Conservation (phyloP, 2,113 vertebrate genomes). For the Tricholaema leucomelas region DNA sequence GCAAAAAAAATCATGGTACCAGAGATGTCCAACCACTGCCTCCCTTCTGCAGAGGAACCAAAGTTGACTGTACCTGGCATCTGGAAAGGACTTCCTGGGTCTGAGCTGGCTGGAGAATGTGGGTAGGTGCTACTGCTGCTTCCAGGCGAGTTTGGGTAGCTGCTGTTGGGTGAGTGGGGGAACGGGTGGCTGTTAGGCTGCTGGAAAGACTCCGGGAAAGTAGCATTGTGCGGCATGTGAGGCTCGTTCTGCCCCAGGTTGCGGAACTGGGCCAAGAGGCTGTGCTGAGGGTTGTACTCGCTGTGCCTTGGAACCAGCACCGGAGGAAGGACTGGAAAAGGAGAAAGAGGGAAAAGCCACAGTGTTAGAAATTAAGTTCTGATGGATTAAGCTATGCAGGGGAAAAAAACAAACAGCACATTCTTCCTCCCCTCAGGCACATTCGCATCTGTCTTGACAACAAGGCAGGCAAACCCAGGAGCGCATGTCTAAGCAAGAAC, state of each 20-base stretch:
- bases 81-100: conserved; percentile 96
- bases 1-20: background rate
- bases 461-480: background rate
- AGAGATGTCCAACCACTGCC: background rate
- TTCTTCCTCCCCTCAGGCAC: background rate
- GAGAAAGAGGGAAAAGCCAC: background rate
- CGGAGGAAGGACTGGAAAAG: conserved; percentile 88
- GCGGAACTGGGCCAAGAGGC: conserved; percentile 94
- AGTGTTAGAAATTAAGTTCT: background rate
- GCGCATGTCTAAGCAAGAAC: conserved; percentile 20
- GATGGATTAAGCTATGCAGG: background rate
- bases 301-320: conserved; percentile 98
- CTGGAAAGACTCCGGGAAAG: conserved; percentile 91
- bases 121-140: conserved; percentile 93
- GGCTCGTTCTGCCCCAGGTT: conserved; percentile 93
- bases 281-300: conserved; percentile 98
- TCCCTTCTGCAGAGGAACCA: background rate
- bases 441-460: background rate
- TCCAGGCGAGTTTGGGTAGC: conserved; percentile 93
- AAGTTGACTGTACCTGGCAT: conserved; percentile 87
- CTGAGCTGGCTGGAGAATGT: conserved; percentile 93
- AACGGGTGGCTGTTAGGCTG: conserved; percentile 84
- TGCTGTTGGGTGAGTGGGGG: conserved; percentile 87
- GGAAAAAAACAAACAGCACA: fast-evolving
- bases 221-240: conserved; percentile 97